A percentile compares a stretch with the other conserved stretches of the same genome.
Conservation (phyloP, 1,140 invertebrate genomes). For the Drosophila tristis region DNA sequence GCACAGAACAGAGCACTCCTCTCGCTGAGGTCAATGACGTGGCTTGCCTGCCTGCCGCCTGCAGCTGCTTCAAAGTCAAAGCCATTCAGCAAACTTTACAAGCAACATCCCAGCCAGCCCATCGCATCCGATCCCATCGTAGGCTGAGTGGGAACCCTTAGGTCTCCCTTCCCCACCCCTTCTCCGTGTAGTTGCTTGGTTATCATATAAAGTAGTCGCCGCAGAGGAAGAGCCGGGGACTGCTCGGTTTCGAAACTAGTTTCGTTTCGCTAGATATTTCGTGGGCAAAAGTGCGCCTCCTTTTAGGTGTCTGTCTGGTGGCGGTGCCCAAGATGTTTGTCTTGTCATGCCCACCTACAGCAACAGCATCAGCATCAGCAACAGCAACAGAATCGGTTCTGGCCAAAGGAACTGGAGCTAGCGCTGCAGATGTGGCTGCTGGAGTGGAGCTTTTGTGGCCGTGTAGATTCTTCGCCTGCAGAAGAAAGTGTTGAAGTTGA, state of each 20-base stretch:
- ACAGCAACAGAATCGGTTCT: neutral
- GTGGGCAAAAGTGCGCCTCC: conserved; percentile 46
- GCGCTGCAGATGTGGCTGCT: no score
- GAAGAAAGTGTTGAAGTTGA: conserved; percentile 46
- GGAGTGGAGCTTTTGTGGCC: neutral
- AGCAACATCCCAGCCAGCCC: conserved; percentile 27
- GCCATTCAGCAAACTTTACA: conserved; percentile 62
- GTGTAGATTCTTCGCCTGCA: conserved; percentile 13
- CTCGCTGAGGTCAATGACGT: conserved; percentile 68
- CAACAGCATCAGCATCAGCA: conserved; percentile 7
- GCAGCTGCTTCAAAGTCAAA: conserved; percentile 63
- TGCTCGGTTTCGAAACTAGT: conserved; percentile 56
- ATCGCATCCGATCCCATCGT: conserved; percentile 3
- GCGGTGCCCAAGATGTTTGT: conserved; percentile 41
- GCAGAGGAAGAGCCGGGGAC: no score
- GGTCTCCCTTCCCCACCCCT: conserved; percentile 11
- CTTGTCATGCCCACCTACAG: conserved; percentile 70
- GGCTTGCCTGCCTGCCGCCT: conserved; percentile 38
- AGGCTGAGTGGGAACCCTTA: conserved; percentile 22
- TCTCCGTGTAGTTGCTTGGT: conserved; percentile 35
- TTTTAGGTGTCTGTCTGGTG: conserved; percentile 37
- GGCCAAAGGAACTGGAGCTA: conserved; percentile 1
- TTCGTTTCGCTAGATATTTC: conserved; percentile 65
- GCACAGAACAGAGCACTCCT: neutral
- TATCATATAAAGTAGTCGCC: conserved; percentile 43